These are phyloP conservation scores for Callyntrura sp. DNA, from an alignment of 2,888 invertebrate genomes.

Conservation along the genomic window DNA sequence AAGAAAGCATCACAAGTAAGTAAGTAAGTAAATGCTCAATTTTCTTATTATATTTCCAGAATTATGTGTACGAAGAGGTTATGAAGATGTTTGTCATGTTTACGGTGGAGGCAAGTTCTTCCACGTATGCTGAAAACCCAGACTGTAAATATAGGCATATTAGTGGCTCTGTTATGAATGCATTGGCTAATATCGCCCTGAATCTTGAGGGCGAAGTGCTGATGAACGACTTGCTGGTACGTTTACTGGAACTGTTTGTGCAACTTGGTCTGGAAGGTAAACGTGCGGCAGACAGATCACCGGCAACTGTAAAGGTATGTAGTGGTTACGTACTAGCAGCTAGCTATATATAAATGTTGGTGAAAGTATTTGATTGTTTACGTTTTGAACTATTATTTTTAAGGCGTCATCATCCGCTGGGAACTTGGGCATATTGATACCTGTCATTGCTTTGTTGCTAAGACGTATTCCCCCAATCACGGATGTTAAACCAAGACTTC, in stretches of 20 bases:
- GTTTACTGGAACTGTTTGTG: slow-evolving; percentile 97
- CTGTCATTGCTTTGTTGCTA: slow-evolving; percentile 97
- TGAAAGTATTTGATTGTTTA: not conserved
- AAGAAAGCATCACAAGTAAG: too few relatives aligned
- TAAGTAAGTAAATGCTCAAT: too few relatives aligned
- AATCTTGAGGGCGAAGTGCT: slow-evolving; percentile 95
- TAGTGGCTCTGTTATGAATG: slow-evolving; percentile 97
- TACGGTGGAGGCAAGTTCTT: slow-evolving; percentile 95
- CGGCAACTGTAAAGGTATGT: slow-evolving; percentile 88
- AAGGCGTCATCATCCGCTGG: slow-evolving; percentile 98
- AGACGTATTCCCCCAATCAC: slow-evolving; percentile 95
- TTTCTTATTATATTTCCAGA: too few relatives aligned
- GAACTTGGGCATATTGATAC: slow-evolving; percentile 98
- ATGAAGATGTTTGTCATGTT: slow-evolving; percentile 99
- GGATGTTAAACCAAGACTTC: slow-evolving; percentile 95
- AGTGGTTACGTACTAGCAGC: too few relatives aligned
- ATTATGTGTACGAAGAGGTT: slow-evolving; percentile 94
- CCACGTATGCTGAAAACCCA: slow-evolving; percentile 88
- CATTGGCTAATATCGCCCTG: slow-evolving; percentile 97
- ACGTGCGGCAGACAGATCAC: slow-evolving; percentile 96
- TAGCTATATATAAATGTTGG: too few relatives aligned
- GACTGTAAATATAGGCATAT: slow-evolving; percentile 89
- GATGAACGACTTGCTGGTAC: slow-evolving; percentile 93
- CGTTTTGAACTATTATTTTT: slow-evolving; percentile 41
- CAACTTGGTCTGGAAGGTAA: slow-evolving; percentile 99